Evolutionary conservation across 2,113 vertebrate species (phyloP).

Genomic region (Noctilio leporinus): DNA sequence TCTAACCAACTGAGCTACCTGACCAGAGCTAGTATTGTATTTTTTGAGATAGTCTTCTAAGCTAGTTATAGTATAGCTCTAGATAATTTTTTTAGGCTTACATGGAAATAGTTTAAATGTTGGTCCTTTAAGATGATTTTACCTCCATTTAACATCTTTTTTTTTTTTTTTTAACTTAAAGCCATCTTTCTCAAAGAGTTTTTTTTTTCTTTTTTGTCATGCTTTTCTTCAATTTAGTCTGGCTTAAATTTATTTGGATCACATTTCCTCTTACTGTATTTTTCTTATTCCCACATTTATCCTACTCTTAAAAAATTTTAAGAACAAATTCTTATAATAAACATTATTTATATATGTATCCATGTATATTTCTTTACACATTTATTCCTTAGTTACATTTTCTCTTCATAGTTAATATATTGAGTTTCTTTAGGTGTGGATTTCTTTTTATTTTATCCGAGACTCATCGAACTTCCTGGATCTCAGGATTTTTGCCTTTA

Average conservation of each 20-base stretch:
- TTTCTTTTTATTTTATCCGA: neutral
- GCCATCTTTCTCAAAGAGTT: neutral
- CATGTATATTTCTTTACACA: neutral
- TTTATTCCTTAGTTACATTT: neutral
- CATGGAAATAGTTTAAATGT: neutral
- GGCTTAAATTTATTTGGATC: neutral
- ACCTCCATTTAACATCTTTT: neutral
- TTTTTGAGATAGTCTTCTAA: neutral
- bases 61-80: neutral
- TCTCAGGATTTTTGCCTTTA: neutral
- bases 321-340: neutral
- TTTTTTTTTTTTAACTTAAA: neutral
- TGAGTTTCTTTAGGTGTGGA: neutral
- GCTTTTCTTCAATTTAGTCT: neutral
- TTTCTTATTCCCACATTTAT: neutral
- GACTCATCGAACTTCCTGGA: neutral
- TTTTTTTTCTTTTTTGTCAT: neutral
- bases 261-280: neutral
- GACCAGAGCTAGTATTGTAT: too few relatives aligned
- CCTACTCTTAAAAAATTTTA: neutral
- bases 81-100: neutral
- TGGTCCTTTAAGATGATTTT: neutral
- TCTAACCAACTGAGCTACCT: too few relatives aligned
- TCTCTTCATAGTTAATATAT: neutral
- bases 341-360: neutral